Percentiles rank a stretch among this genome's conserved stretches.
These are phyloP conservation scores for Siniperca obscura DNA, from an alignment of 2,797 vertebrate genomes.

Conservation along the genomic window DNA sequence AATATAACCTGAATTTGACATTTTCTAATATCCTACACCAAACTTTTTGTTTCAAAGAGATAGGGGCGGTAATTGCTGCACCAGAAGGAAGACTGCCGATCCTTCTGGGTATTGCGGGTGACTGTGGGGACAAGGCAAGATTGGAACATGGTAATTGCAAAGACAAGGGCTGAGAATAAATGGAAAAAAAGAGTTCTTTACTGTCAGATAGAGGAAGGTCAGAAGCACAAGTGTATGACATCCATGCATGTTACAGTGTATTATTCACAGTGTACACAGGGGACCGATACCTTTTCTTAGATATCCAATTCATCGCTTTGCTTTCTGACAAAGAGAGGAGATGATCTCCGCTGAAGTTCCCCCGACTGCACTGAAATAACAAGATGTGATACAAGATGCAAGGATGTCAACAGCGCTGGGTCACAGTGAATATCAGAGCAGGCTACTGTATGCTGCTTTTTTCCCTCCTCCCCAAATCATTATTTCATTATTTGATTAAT, in stretches of 20 bases:
- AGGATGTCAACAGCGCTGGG: slow-evolving; percentile 77
- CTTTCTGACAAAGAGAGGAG: slow-evolving; percentile 80
- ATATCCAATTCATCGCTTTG: slow-evolving; percentile 80
- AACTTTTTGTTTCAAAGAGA: slow-evolving; percentile 88
- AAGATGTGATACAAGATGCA: slow-evolving; percentile 77
- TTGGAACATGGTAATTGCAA: slow-evolving; percentile 89
- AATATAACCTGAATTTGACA: slow-evolving; percentile 90
- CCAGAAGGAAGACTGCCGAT: slow-evolving; percentile 85
- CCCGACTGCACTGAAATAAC: slow-evolving; percentile 73
- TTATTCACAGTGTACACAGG: slow-evolving; percentile 83
- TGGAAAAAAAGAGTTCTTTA: slow-evolving; percentile 78
- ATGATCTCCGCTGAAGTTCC: slow-evolving; percentile 79
- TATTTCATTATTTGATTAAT: slow-evolving; percentile 87
- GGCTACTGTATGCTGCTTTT: slow-evolving; percentile 54
- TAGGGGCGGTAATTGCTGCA: slow-evolving; percentile 87
- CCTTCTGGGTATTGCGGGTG: slow-evolving; percentile 88
- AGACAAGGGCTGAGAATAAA: slow-evolving; percentile 88
- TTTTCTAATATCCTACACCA: slow-evolving; percentile 89
- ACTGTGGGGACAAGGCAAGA: slow-evolving; percentile 86
- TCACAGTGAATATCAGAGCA: slow-evolving; percentile 75
- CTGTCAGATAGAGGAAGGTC: slow-evolving; percentile 87
- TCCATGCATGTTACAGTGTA: slow-evolving; percentile 80
- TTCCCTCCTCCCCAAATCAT: slow-evolving; percentile 69
- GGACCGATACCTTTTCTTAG: slow-evolving; percentile 86
- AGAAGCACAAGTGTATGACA: slow-evolving; percentile 86